Base-by-base conservation (phyloP, 2,888 invertebrate genomes). In the Volucella inflata region DNA sequence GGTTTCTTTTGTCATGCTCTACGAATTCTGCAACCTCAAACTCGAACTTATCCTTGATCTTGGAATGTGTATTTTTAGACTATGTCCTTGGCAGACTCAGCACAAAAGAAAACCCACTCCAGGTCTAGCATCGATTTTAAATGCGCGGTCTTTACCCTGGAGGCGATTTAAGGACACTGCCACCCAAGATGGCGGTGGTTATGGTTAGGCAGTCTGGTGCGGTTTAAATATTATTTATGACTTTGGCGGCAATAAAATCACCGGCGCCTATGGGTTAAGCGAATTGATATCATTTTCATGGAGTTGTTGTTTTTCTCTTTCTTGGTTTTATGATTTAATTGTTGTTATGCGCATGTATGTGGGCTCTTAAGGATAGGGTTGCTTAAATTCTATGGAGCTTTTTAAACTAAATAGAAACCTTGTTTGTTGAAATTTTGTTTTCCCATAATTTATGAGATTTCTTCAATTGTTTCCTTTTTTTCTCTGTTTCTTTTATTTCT, bases 161-260 rank as follows among this genome's bases (percentile, higher is more conserved):
- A 55, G 40, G 21, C 44, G 14, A 44, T 53, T 17, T 11, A 64
- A 46, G 64, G 53, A 74, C 46, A 38, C 57, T 40, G 16, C 12
- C 38, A 0, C 30, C 4, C 21, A 21, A 21, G 21, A 38, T 59
- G 9, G 57, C 21, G 21, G 21, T 14, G 21, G 1, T 3, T 21
- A 21, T 21, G 3, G 30, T n/a, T n/a, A n/a, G n/a, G 53, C 8
- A 40, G 48, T 42, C 10, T 42, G 50, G 57, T 70, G 40, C 0
- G 57, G 57, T 71, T 67, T 71, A 71, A 76, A 82, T 65, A 65
- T 60, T 77, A 53, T 82, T 82, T 76, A 71, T 82, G 53, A 60
- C 30, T 16, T 53, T 46, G 51, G 70, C 51, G 71, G 51, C 17
- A 81, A 68, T 70, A 46, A 71, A 76, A 82, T 71, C 60, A 65